These are phyloP conservation scores for Laupala kohalensis DNA, from an alignment of 1,140 invertebrate genomes.

Conservation along the genomic window DNA sequence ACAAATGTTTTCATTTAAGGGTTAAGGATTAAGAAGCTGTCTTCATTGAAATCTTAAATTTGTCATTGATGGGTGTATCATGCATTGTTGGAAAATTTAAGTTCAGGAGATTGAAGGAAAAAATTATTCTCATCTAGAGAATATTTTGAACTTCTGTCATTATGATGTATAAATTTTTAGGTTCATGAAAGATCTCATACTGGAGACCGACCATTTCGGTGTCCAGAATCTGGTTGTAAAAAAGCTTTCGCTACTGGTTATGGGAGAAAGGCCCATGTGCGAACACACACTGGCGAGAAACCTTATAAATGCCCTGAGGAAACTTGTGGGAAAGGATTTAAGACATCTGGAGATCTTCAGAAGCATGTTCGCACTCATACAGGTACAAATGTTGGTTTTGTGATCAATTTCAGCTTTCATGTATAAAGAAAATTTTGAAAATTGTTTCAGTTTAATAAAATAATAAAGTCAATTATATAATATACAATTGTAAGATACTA, in stretches of 20 bases:
- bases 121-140: not conserved
- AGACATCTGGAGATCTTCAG: constrained; percentile 54
- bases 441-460: too few species aligned
- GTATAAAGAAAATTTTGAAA: too few species aligned
- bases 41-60: too few species aligned
- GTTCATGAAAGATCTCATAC: constrained; percentile 52
- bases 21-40: too few species aligned
- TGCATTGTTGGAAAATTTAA: too few species aligned
- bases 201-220: constrained; percentile 45
- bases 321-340: constrained; percentile 45
- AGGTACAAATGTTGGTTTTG: constrained; percentile 32
- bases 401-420: too few species aligned
- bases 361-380: constrained; percentile 58
- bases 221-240: constrained; percentile 39
- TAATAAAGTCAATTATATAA: too few species aligned
- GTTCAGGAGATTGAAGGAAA: too few species aligned
- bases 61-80: too few species aligned
- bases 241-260: constrained; percentile 57
- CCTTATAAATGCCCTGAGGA: constrained; percentile 46
- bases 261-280: constrained; percentile 49
- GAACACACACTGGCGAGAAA: constrained; percentile 55
- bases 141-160: not conserved
- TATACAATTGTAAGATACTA: too few species aligned
- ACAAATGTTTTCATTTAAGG: too few species aligned
- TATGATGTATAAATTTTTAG: constrained; percentile 23